Conservation (phyloP, 1,140 invertebrate genomes). For the Hyposmocoma kahamanoa region DNA sequence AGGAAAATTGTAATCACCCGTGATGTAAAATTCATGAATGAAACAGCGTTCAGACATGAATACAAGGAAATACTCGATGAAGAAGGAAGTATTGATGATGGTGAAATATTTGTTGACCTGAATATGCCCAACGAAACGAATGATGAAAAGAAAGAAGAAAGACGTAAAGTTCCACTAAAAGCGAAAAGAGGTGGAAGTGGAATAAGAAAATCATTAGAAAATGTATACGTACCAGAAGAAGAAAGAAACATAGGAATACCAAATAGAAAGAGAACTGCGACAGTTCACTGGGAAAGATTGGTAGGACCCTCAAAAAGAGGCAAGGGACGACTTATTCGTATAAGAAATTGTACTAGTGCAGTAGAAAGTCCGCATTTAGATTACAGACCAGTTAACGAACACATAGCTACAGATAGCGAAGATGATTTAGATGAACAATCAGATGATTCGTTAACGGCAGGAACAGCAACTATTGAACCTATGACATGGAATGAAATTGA, state of each 20-base stretch:
- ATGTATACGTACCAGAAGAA: not conserved
- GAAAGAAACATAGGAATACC: not conserved
- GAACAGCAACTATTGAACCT: conserved; percentile 11
- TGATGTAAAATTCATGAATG: conserved; percentile 21
- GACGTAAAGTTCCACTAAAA: not conserved
- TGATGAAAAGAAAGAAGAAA: not conserved
- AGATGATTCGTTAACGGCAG: conserved; percentile 5
- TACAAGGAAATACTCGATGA: conserved; percentile 17
- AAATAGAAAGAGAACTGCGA: not conserved
- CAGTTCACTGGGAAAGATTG: conserved; percentile 5
- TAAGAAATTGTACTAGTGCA: conserved; percentile 13
- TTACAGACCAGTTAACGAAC: conserved; percentile 6
- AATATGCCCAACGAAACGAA: not conserved
- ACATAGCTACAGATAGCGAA: no score
- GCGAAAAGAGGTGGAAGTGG: not conserved
- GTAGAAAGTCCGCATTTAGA: conserved; percentile 12
- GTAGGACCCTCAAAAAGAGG: conserved; percentile 12
- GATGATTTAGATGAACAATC: conserved; percentile 9
- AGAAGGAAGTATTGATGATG: conserved; percentile 6
- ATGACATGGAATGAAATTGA: conserved; percentile 17
- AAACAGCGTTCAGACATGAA: conserved; percentile 13
- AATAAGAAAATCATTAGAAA: not conserved
- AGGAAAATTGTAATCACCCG: conserved; percentile 10
- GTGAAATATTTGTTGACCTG: not conserved
- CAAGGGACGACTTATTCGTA: conserved; percentile 13